Evolutionary conservation across 2,113 vertebrate species (phyloP), one percentile per base, ranked within the genome.

Genomic region (Xyliphius kryptos): DNA sequence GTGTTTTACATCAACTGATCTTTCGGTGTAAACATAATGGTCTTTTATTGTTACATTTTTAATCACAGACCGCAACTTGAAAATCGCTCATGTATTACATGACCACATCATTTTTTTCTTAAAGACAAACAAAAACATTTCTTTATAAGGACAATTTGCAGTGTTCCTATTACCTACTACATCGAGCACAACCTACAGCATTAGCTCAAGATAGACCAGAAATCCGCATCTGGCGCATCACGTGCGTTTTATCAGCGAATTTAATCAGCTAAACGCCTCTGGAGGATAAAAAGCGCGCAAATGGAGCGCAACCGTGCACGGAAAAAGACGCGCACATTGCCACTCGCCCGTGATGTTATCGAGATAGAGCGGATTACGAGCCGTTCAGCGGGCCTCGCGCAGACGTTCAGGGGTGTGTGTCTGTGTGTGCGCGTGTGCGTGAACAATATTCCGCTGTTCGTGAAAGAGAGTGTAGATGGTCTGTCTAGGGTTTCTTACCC

Each of bases 191-290:
- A n/a, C 38, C 43, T 76, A 66, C 47, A 58, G 56, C 68, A 67
- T 16, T 5, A 44, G 17, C 7, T 21, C 40, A 57, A 57, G 13
- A 57, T 5, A 16, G 43, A 9, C 19, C 12, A 43, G 11, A 14
- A 13, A 57, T 16, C 55, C 38, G 8, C 3, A 43, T 17, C 13
- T 14, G 5, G 46, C 38, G 52, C 52, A 56, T 66, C 65, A 61
- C 56, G 46, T 43, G 60, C 56, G 19, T 49, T 32, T 55, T 81
- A 83, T 81, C 81, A 63, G 49, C 67, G 50, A 66, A 77, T 79
- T 67, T 76, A 77, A 81, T 83, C 81, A 80, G 40, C 51, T 75
- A 70, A 75, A 79, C 77, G 70, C 68, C 74, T 70, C 16, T 1
- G 63, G 43, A 67, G 61, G 63, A 79, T 77, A 78, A 74, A 69